Base-by-base conservation (phyloP, 1,140 invertebrate genomes). In the Popillia japonica region DNA sequence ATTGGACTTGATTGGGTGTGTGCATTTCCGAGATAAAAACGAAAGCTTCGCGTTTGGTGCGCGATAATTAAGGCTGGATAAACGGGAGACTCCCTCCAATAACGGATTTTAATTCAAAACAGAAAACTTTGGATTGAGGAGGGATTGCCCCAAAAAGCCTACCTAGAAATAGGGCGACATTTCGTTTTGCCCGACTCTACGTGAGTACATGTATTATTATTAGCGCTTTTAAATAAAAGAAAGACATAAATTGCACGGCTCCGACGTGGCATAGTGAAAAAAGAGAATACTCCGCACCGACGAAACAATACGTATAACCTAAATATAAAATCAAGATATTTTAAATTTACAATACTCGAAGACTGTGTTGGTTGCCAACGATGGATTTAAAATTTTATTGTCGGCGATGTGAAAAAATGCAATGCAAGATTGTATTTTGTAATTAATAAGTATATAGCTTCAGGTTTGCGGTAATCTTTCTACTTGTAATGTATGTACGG, bases 391-490 rank as follows among this genome's bases (percentile, higher is more conserved):
- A 73, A 40, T 40, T 73, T 73, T 73, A 40, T 73, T 20, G 27
- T 40, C 72, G 72, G 72, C 72, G 20, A 75, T 40, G 44, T 17
- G 44, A 48, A 75, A 75, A 75, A 75, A 75, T 48, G 40, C 42
- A 20, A 48, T 22, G 74, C 14, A 42, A 75, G 74, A 75, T 75
- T 75, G 44, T 75, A 75, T 75, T 75, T 75, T 75, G 74, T 75
- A 75, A 75, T 75, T 75, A 75, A 75, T 75, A 75, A 75, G 74
- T 75, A 75, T 48, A 75, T 75, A 75, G 74, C 74, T 75, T 48
- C 14, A 40, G 74, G 74, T 75, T 42, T 40, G 72, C 40, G 34
- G 72, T 73, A 73, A 40, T 41, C 72, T 20, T 73, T 73, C 40
- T 27, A 73, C 61, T 64, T 20, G n/a, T n/a, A n/a, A n/a, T n/a